Evolutionary conservation across 1,140 invertebrate species (phyloP).

Genomic region (Drosophila lacertosa): DNA sequence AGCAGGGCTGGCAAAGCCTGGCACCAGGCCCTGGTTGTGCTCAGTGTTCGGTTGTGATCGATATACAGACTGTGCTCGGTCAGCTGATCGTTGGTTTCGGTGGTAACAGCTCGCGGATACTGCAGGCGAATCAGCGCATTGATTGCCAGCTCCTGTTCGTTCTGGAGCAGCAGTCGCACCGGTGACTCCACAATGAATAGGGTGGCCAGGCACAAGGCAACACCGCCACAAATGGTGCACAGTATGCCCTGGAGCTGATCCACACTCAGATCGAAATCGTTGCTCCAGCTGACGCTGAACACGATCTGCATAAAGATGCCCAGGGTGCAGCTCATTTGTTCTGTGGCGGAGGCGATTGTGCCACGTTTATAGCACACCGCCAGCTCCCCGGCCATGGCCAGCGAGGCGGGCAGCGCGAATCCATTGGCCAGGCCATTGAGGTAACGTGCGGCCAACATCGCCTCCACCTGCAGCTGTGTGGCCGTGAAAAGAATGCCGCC

Average conservation of each 20-base stretch:
- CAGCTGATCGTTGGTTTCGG: conserved; percentile 69
- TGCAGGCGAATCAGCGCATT: conserved; percentile 59
- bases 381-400: conserved; percentile 59
- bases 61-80: conserved; percentile 66
- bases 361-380: conserved; percentile 63
- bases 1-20: conserved; percentile 57
- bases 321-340: conserved; percentile 53
- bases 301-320: conserved; percentile 70
- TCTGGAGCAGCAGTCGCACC: conserved; percentile 45
- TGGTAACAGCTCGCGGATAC: conserved; percentile 53
- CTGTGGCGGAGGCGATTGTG: conserved; percentile 38
- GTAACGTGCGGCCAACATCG: conserved; percentile 54
- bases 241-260: conserved; percentile 60
- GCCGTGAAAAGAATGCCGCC: conserved; percentile 46
- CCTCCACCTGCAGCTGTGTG: conserved; percentile 8
- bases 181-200: conserved; percentile 63
- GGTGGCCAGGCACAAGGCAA: conserved; percentile 47
- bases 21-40: conserved; percentile 9
- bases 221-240: conserved; percentile 40
- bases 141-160: conserved; percentile 58
- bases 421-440: conserved; percentile 68
- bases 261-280: conserved; percentile 33
- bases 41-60: conserved; percentile 29
- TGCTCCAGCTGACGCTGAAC: conserved; percentile 39
- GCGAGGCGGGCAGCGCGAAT: conserved; percentile 45